A percentile compares a stretch with the other conserved stretches of the same genome.
Conservation (phyloP, 2,113 vertebrate genomes). For the Otus sunia region DNA sequence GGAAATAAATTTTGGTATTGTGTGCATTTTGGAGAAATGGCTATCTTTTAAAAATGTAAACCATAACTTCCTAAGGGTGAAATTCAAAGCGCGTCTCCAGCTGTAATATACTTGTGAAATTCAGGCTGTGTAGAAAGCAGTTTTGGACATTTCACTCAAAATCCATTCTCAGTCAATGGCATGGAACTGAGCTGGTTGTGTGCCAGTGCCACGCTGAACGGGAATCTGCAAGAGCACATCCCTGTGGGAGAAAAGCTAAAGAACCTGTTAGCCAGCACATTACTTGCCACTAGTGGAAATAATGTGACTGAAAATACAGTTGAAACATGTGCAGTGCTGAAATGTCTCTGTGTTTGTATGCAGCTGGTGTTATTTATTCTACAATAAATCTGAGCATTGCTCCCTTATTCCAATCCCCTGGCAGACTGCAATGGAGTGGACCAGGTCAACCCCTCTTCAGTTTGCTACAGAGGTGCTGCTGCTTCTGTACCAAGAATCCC, state of each 20-base stretch:
- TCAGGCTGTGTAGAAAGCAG: background rate
- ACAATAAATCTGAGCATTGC: background rate
- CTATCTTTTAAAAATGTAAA: background rate
- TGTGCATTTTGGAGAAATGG: background rate
- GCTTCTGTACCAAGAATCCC: constrained; percentile 62
- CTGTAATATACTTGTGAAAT: background rate
- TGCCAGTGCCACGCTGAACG: background rate
- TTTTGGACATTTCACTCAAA: background rate
- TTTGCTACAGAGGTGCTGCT: constrained; percentile 63
- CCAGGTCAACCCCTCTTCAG: constrained; percentile 13
- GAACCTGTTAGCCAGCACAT: background rate
- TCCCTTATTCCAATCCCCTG: background rate
- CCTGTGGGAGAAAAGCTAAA: background rate
- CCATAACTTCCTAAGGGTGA: background rate
- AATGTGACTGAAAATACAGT: background rate
- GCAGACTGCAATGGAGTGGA: constrained; percentile 85
- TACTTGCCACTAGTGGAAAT: background rate
- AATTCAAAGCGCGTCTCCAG: background rate
- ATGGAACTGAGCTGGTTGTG: background rate
- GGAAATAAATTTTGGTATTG: background rate
- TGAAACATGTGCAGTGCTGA: background rate
- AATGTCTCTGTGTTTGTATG: background rate
- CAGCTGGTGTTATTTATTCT: background rate
- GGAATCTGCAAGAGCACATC: background rate
- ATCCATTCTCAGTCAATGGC: background rate